Evolutionary conservation across 2,113 vertebrate species (phyloP).

Genomic region (Burhinus bistriatus): DNA sequence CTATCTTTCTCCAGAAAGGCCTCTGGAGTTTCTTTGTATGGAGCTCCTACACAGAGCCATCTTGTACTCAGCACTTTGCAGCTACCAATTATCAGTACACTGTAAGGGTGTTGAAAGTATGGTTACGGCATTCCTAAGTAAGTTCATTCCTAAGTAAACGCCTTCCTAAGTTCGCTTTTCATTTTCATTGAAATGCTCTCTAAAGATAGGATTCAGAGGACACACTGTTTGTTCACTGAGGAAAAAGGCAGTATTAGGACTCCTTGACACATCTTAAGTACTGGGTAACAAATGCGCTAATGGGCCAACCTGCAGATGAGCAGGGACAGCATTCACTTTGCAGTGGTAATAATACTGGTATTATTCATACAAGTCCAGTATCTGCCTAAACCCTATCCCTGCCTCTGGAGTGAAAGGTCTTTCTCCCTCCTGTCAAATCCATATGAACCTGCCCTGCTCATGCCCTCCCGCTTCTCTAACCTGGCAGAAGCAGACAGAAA

Average conservation of each 20-base stretch:
- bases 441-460: neutral
- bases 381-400: neutral
- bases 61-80: neutral
- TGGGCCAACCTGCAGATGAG: neutral
- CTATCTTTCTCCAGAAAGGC: neutral
- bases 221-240: fast-evolving
- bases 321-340: neutral
- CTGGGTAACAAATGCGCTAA: neutral
- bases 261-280: neutral
- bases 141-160: neutral
- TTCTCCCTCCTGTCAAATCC: neutral
- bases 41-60: neutral
- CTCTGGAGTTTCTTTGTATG: neutral
- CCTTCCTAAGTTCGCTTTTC: neutral
- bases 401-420: neutral
- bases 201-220: neutral
- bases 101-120: neutral
- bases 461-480: neutral
- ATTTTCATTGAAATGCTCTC: neutral
- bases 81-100: neutral
- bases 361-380: neutral
- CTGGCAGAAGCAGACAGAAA: neutral
- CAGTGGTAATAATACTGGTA: neutral
- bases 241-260: neutral
- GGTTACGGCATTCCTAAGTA: neutral